Base-by-base conservation (phyloP, 2,888 invertebrate species). In the Napeogenes inachia region DNA sequence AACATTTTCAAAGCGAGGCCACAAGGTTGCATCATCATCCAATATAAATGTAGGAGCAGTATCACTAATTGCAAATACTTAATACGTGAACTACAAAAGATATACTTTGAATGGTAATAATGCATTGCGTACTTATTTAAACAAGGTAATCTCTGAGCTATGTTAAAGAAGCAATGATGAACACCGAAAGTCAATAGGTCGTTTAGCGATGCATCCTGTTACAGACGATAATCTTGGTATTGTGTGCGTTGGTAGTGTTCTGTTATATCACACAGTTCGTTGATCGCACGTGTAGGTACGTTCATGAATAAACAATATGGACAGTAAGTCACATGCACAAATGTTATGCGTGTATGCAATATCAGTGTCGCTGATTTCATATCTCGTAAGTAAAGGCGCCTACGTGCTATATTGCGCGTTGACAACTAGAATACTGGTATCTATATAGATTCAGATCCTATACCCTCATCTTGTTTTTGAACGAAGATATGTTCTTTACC, bases 361-460 rank as follows among this genome's bases (percentile, higher is more conserved):
- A 73, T 73, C 71, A 66, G 64, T 69, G 73, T 71, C 70, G 68
- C 70, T 68, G 75, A 76, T 76, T 75, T 68, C 67, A 73, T 76
- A 77, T 75, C 75, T 68, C 66, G 67, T 62, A 67, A 69, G 72
- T 62, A 65, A 58, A 64, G 81, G 85, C 84, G 86, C 84, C 87
- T 87, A 88, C 88, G 88, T 88, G 88, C 82, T 74, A 69, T 68
- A 73, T 72, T 71, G 79, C 86, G 85, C 87, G 88, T 88, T 80
- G 75, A 73, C 81, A 72, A 65, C 54, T 50, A 5, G 54, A 56
- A 56, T 42, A 46, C 30, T 10, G 50, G 30, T 12, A 12, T 57
- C 10, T 21, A 47, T 47, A 47, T 21, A 47, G n/a, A n/a, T 47
- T 47, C 5, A 47, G 6, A 50, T 21, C 30, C 12, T 6, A 4